Conservation (phyloP, 2,888 invertebrate genomes). For the Orchesella flavescens region DNA sequence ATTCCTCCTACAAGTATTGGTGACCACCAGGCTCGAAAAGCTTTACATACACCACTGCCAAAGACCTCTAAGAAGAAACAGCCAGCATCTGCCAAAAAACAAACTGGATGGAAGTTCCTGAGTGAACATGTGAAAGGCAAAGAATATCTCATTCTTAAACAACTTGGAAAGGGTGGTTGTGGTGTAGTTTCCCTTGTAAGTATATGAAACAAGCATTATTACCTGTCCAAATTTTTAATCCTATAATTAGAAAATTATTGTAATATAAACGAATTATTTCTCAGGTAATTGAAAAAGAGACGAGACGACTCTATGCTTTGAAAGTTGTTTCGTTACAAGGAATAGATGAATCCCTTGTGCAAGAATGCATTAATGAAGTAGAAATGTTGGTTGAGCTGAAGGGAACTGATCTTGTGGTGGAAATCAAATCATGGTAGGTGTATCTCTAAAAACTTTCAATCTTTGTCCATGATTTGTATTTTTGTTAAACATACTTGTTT, state of each 20-base stretch:
- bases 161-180: slow-evolving; percentile 91
- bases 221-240: no score
- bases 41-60: slow-evolving; percentile 26
- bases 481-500: background rate
- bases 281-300: slow-evolving; percentile 80
- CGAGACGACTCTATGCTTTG: slow-evolving; percentile 80
- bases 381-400: slow-evolving; percentile 86
- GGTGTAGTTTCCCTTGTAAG: slow-evolving; percentile 82
- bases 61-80: slow-evolving; percentile 28
- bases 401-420: slow-evolving; percentile 86
- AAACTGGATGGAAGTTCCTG: slow-evolving; percentile 62
- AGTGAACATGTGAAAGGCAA: slow-evolving; percentile 80
- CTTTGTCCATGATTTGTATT: background rate
- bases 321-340: slow-evolving; percentile 88
- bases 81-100: slow-evolving; percentile 20
- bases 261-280: background rate
- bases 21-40: background rate
- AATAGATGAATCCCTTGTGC: slow-evolving; percentile 81
- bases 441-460: background rate
- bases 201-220: background rate
- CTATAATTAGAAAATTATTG: background rate
- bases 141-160: slow-evolving; percentile 83
- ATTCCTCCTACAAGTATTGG: slow-evolving; percentile 5
- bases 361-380: slow-evolving; percentile 92
- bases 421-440: slow-evolving; percentile 90